Evolutionary conservation across 1,140 invertebrate genomes (phyloP).

Genomic region (Heliconius eleuchia): DNA sequence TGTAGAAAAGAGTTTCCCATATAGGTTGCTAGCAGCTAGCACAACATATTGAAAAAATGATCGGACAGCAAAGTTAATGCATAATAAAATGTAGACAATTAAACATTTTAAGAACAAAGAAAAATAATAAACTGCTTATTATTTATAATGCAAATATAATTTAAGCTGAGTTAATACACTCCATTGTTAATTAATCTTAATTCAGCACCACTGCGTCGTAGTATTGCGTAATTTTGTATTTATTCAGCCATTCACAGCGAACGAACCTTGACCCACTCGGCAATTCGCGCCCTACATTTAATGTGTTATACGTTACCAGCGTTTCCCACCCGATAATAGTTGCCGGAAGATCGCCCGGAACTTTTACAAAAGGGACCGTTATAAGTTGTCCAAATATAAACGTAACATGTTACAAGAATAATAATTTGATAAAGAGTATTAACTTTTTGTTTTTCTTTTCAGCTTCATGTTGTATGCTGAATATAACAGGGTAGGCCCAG

Average conservation of each 20-base stretch:
- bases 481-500: no score
- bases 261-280: background rate
- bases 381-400: conserved; percentile 1
- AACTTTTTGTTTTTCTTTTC: no score
- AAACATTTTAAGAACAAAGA: background rate
- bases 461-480: no score
- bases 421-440: background rate
- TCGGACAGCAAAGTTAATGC: background rate
- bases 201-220: background rate
- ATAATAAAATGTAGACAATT: background rate
- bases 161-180: background rate
- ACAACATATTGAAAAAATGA: no score
- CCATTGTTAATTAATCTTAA: conserved; percentile 9
- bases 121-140: background rate
- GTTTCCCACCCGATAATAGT: conserved; percentile 58
- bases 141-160: background rate
- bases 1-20: no score
- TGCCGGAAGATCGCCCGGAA: conserved; percentile 59
- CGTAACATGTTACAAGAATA: background rate
- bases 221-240: background rate
- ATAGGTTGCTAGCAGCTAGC: no score
- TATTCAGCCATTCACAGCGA: conserved; percentile 2
- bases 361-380: conserved; percentile 65
- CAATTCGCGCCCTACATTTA: conserved; percentile 58
- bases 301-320: conserved; percentile 38